These are phyloP conservation scores for Geotrupes spiniger DNA, from an alignment of 2,888 invertebrate genomes.

Conservation along the genomic window DNA sequence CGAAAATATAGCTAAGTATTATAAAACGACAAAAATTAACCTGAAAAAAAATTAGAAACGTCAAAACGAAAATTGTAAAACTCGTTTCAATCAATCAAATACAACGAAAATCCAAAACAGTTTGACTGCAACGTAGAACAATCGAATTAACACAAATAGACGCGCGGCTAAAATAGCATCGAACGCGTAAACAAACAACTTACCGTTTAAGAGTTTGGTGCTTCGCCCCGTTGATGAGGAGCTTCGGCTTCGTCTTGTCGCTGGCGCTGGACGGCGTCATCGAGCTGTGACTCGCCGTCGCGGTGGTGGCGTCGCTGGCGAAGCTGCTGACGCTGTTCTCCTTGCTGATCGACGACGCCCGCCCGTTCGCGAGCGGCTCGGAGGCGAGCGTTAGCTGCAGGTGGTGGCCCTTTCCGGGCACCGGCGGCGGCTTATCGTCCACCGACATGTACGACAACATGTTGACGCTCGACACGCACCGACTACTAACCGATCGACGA, in stretches of 20 bases:
- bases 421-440: constrained; percentile 72
- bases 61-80: too few species aligned
- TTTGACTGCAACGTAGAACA: too few species aligned
- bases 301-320: constrained; percentile 63
- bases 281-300: constrained; percentile 52
- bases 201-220: constrained; percentile 72
- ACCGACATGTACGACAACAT: constrained; percentile 82
- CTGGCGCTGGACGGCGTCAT: constrained; percentile 61
- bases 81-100: too few species aligned
- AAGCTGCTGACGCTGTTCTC: constrained; percentile 72
- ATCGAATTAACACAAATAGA: constrained; percentile 1
- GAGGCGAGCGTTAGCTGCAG: constrained; percentile 46
- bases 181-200: constrained; percentile 33
- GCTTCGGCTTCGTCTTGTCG: constrained; percentile 66
- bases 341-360: constrained; percentile 50
- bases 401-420: constrained; percentile 52
- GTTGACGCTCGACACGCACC: constrained; percentile 11
- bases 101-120: too few species aligned
- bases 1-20: too few species aligned
- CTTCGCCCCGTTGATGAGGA: constrained; percentile 67
- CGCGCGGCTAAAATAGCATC: background rate
- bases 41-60: too few species aligned
- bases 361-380: constrained; percentile 41
- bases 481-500: constrained; percentile 13
- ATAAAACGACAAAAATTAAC: too few species aligned